Conservation (phyloP, 2,888 invertebrate species). For the Trachelus tabidus region DNA sequence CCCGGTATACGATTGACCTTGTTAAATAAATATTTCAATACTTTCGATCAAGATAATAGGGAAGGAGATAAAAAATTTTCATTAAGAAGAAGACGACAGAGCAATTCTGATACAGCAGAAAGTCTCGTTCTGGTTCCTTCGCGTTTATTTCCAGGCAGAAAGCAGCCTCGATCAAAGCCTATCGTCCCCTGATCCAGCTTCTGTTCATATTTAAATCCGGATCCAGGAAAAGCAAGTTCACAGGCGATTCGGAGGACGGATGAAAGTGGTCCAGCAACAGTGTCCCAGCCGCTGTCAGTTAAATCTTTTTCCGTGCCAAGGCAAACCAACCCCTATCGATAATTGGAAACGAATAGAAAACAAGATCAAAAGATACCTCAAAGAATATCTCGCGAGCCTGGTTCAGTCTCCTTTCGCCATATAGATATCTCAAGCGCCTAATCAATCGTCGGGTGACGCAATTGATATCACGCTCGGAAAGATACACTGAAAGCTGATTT, state of each 20-base stretch:
- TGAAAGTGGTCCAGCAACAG: background rate
- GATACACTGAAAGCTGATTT: background rate
- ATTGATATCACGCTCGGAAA: background rate
- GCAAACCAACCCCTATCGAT: background rate
- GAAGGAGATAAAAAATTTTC: background rate
- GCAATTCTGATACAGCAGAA: background rate
- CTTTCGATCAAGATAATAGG: accelerated
- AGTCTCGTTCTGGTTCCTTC: background rate
- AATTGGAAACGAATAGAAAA: background rate
- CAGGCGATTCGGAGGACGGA: background rate
- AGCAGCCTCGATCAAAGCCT: too few species aligned
- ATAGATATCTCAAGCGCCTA: background rate
- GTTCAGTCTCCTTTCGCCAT: background rate
- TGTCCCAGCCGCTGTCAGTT: background rate
- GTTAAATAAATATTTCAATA: too few species aligned
- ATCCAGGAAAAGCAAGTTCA: background rate
- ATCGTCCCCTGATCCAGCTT: too few species aligned
- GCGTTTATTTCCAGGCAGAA: background rate
- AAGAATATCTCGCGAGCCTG: background rate
- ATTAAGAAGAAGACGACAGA: background rate
- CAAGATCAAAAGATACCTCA: background rate
- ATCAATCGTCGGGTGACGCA: background rate
- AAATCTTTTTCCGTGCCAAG: background rate
- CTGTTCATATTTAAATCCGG: too few species aligned
- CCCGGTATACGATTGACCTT: too few species aligned